Evolutionary conservation across 2,888 invertebrate species (phyloP).

Genomic region (Tiphia femorata): DNA sequence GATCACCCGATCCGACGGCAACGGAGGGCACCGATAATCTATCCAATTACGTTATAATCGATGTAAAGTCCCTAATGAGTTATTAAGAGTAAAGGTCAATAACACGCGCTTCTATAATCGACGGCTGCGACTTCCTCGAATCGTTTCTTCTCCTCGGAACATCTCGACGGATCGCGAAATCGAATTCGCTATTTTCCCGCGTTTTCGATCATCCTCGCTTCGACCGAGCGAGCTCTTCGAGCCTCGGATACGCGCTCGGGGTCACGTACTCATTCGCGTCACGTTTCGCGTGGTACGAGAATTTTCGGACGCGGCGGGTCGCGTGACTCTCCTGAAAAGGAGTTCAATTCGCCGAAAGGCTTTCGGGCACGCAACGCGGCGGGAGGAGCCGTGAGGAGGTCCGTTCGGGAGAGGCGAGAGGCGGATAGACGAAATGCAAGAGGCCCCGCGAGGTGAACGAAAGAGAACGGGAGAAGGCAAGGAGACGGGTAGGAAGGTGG

Average conservation of each 20-base stretch:
- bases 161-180: not conserved
- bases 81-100: slow-evolving; percentile 46
- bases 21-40: no score
- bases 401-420: no score
- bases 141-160: no score
- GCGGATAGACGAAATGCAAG: no score
- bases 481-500: not conserved
- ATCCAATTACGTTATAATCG: slow-evolving; percentile 37
- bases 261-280: slow-evolving; percentile 30
- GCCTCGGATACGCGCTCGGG: not conserved
- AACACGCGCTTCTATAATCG: no score
- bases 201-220: not conserved
- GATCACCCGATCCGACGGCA: slow-evolving; percentile 26
- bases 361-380: not conserved
- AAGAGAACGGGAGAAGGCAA: not conserved
- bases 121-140: no score
- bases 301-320: slow-evolving; percentile 33
- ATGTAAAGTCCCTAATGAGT: slow-evolving; percentile 38
- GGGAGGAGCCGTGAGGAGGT: not conserved
- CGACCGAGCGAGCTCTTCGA: not conserved
- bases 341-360: slow-evolving; percentile 25
- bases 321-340: slow-evolving; percentile 32
- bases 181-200: not conserved
- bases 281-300: slow-evolving; percentile 28
- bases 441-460: no score